phyloP scores from a whole-genome alignment of 2,113 vertebrate species.

The Phalacrocorax brasilianus region DNA sequence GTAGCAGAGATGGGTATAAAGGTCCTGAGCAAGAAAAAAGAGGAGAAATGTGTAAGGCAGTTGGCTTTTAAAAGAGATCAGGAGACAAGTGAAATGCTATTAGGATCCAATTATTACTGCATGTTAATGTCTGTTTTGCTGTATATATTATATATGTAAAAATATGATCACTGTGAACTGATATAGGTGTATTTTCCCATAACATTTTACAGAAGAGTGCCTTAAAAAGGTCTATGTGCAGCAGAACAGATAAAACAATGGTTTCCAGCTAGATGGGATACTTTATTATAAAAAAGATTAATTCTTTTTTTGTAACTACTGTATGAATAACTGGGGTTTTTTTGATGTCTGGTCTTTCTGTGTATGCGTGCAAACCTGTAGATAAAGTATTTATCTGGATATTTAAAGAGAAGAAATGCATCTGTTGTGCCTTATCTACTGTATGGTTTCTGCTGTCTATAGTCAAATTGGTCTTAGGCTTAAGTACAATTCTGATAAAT shows the following conservation, averaged over 20 bases:
- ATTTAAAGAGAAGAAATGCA: background rate
- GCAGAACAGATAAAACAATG: background rate
- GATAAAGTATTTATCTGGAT: background rate
- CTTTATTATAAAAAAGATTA: background rate
- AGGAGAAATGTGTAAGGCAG: background rate
- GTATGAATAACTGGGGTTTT: background rate
- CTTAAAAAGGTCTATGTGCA: background rate
- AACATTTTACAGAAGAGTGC: background rate
- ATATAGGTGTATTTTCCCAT: background rate
- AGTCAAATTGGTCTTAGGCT: background rate
- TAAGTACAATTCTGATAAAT: background rate
- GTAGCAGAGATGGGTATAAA: background rate
- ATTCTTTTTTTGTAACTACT: background rate
- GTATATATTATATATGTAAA: background rate
- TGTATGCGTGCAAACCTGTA: background rate
- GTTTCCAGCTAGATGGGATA: background rate
- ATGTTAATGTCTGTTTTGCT: background rate
- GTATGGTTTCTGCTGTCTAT: background rate
- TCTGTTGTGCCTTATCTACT: background rate
- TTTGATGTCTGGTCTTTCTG: background rate
- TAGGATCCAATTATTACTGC: background rate
- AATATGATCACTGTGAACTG: background rate
- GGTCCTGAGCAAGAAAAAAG: background rate
- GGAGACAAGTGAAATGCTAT: background rate
- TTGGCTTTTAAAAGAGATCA: background rate